A percentile compares a stretch with the other conserved stretches of the same genome.
These are phyloP conservation scores for Polydrusus pterygomalis DNA, from an alignment of 2,888 invertebrate species.

Conservation along the genomic window DNA sequence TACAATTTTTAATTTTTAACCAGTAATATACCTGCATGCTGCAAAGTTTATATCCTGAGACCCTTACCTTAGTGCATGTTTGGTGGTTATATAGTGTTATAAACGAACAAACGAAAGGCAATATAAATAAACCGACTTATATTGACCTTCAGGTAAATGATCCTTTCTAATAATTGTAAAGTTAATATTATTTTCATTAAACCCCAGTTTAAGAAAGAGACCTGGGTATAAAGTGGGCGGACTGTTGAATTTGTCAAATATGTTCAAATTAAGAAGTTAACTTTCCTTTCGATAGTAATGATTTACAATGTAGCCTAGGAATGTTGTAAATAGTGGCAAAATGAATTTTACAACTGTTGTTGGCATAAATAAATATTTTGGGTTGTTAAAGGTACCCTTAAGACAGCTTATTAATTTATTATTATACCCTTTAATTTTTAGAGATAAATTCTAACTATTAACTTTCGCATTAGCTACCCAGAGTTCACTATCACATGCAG, in stretches of 20 bases:
- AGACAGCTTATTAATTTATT: too few species aligned
- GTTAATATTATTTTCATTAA: conserved; percentile 15
- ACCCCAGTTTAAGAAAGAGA: not conserved
- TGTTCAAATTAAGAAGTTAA: conserved; percentile 2
- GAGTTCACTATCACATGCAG: too few species aligned
- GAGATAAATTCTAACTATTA: too few species aligned
- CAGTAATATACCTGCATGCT: not conserved
- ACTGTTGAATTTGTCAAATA: conserved; percentile 1
- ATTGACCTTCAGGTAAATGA: not conserved
- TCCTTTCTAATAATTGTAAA: not conserved
- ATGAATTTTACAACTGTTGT: not conserved
- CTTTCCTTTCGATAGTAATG: not conserved
- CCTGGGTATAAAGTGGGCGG: not conserved
- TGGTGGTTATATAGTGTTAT: not conserved
- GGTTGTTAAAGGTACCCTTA: not conserved
- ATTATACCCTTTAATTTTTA: too few species aligned
- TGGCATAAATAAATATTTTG: too few species aligned
- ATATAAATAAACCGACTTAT: not conserved
- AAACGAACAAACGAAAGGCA: conserved; percentile 3
- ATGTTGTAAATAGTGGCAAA: not conserved
- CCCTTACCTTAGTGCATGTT: not conserved
- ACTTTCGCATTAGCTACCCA: too few species aligned
- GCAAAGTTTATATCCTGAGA: not conserved
- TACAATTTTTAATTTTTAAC: not conserved
- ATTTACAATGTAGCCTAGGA: not conserved